Conservation (phyloP, 1,140 invertebrate species). For the Globodera rostochiensis region DNA sequence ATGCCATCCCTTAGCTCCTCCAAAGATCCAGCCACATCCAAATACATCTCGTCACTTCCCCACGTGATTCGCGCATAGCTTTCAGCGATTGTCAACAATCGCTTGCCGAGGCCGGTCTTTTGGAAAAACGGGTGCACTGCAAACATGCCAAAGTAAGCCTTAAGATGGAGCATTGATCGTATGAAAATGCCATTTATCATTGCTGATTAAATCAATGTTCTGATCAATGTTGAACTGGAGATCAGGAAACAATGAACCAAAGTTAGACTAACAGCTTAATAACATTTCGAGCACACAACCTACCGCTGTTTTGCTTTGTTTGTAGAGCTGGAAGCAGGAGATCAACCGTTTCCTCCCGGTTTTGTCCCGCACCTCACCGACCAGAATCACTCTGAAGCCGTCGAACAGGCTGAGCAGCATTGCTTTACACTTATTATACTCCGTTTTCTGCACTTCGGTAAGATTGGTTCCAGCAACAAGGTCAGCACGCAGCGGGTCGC, state of each 20-base stretch:
- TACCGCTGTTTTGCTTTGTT: background rate
- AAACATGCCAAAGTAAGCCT: background rate
- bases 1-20: background rate
- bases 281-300: background rate
- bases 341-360: background rate
- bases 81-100: background rate
- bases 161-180: background rate
- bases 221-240: background rate
- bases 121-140: background rate
- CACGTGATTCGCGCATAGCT: background rate
- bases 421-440: background rate
- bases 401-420: background rate
- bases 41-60: background rate
- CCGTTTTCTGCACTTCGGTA: background rate
- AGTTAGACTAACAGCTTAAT: too few relatives aligned
- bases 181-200: background rate
- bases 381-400: background rate
- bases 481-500: background rate
- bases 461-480: background rate
- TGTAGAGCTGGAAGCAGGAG: background rate
- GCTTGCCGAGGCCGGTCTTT: background rate
- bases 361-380: background rate
- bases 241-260: too few relatives aligned
- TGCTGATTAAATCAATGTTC: background rate
- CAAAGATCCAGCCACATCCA: background rate